Evolutionary conservation across 2,113 vertebrate genomes (phyloP).

Genomic region (Lepidothrix coronata): DNA sequence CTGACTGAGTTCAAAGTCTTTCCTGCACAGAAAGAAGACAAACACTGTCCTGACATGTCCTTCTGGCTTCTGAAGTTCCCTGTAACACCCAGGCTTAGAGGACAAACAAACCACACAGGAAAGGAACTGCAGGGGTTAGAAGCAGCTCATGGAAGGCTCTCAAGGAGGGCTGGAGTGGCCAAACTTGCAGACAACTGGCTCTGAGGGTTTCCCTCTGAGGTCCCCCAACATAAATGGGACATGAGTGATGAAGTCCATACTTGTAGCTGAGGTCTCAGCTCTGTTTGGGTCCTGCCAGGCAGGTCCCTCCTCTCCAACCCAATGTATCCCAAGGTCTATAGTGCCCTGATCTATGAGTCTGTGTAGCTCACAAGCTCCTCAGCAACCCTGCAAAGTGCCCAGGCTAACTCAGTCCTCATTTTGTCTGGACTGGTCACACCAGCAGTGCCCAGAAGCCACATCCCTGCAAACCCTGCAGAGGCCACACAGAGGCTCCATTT

Average conservation of each 20-base stretch:
- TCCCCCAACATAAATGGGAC: accelerated
- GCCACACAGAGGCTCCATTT: background rate
- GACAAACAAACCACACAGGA: background rate
- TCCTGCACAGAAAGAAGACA: conserved; percentile 70
- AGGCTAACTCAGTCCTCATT: background rate
- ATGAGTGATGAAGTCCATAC: background rate
- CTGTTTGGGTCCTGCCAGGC: background rate
- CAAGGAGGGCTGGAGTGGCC: background rate
- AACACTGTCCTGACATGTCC: background rate
- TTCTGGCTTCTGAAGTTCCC: background rate
- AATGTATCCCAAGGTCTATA: accelerated
- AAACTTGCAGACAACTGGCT: background rate
- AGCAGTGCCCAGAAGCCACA: background rate
- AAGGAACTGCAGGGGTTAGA: background rate
- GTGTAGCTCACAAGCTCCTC: background rate
- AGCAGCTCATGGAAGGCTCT: background rate
- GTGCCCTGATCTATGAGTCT: background rate
- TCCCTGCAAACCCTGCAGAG: background rate
- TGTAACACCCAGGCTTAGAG: background rate
- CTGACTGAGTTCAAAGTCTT: conserved; percentile 89
- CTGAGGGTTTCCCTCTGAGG: background rate
- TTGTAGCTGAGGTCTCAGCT: background rate
- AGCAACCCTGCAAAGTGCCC: background rate
- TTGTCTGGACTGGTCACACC: background rate
- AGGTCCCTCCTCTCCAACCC: background rate